A percentile compares a stretch with the other conserved stretches of the same genome.
phyloP scores from a whole-genome alignment of 1,140 invertebrate species.

The Drosophila kikkawai region DNA sequence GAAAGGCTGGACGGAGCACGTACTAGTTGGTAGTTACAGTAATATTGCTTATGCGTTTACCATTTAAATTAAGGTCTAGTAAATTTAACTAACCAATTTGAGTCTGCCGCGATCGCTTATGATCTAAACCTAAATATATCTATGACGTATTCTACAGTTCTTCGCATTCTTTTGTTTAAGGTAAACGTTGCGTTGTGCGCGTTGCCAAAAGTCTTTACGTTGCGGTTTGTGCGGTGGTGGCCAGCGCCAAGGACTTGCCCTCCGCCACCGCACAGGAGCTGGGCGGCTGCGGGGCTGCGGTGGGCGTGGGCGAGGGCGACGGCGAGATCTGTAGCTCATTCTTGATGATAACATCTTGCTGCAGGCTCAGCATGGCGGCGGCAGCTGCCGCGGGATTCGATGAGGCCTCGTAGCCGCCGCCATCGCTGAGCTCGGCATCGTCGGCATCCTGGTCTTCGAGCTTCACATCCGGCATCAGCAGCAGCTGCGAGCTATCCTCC shows the following conservation, averaged over 20 bases:
- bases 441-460: slow-evolving; percentile 53
- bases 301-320: slow-evolving; percentile 71
- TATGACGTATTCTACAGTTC: slow-evolving; percentile 51
- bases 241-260: slow-evolving; percentile 57
- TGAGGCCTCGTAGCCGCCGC: slow-evolving; percentile 25
- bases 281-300: slow-evolving; percentile 18
- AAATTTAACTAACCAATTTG: slow-evolving; percentile 48
- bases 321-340: slow-evolving; percentile 83
- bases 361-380: slow-evolving; percentile 65
- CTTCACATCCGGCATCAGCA: slow-evolving; percentile 68
- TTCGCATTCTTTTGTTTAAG: slow-evolving; percentile 20
- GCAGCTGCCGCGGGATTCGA: slow-evolving; percentile 55
- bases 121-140: background rate
- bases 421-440: slow-evolving; percentile 36
- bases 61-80: slow-evolving; percentile 19
- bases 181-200: slow-evolving; percentile 40
- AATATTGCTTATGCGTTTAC: slow-evolving; percentile 50
- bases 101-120: slow-evolving; percentile 39
- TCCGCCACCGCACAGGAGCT: slow-evolving; percentile 49
- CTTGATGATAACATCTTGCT: slow-evolving; percentile 79
- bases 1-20: slow-evolving; percentile 71
- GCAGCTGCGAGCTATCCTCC: slow-evolving; percentile 49
- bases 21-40: slow-evolving; percentile 18
- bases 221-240: slow-evolving; percentile 66
- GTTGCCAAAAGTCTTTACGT: slow-evolving; percentile 68